phyloP scores from a whole-genome alignment of 2,113 vertebrate genomes.

The Cinclus mexicanus region DNA sequence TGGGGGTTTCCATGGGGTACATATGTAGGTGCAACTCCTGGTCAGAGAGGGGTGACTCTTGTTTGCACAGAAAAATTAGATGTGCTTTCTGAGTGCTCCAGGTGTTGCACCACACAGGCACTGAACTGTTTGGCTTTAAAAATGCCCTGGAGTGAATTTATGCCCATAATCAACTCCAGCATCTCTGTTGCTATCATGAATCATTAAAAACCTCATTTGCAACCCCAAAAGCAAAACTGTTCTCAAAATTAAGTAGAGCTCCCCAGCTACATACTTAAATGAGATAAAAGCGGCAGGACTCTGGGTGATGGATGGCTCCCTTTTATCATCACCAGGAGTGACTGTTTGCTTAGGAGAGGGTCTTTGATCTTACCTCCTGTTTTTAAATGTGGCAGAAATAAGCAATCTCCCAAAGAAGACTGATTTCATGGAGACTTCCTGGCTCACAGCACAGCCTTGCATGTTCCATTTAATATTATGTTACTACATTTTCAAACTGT shows the following conservation, averaged over 20 bases:
- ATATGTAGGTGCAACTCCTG: fast-evolving
- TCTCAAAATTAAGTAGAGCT: conserved; percentile 44
- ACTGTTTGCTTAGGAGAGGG: conserved; percentile 7
- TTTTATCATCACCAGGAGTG: conserved; percentile 8
- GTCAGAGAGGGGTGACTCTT: fast-evolving
- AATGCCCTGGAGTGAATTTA: not conserved
- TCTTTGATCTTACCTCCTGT: not conserved
- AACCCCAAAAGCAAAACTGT: conserved; percentile 32
- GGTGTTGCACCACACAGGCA: not conserved
- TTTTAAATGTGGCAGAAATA: conserved; percentile 10
- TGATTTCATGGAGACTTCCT: not conserved
- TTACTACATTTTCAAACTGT: not conserved
- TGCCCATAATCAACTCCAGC: not conserved
- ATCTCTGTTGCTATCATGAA: not conserved
- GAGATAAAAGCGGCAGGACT: conserved; percentile 47
- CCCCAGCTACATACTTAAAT: not conserved
- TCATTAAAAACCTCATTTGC: conserved; percentile 47
- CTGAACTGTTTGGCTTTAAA: not conserved
- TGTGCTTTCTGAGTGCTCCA: not conserved
- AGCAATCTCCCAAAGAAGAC: not conserved
- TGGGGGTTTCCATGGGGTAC: not conserved
- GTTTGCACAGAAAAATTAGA: not conserved
- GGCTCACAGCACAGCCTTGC: not conserved
- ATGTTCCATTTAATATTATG: not conserved
- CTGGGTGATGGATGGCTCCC: conserved; percentile 12